Conservation (phyloP, 2,113 vertebrate genomes). For the Ceyx melanurus region DNA sequence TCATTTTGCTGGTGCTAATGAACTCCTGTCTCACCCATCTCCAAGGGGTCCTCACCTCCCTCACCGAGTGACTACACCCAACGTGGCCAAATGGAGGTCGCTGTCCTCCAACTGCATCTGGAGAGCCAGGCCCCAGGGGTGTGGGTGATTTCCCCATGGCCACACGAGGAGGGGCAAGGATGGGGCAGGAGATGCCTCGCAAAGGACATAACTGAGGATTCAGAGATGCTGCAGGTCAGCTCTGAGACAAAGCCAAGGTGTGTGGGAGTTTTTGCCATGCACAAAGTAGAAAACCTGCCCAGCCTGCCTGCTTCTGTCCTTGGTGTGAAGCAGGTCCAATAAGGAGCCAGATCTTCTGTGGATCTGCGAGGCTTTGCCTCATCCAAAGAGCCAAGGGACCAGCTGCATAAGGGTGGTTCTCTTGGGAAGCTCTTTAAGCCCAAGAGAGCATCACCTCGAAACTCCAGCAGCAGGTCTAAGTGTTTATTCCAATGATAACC, state of each 20-base stretch:
- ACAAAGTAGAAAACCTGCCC: not conserved
- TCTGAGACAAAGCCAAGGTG: not conserved
- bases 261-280: not conserved
- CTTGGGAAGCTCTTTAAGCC: not conserved
- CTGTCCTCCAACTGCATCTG: not conserved
- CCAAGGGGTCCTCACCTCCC: not conserved
- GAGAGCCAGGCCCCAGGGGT: not conserved
- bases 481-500: not conserved
- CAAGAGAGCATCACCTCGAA: not conserved
- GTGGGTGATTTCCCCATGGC: not conserved
- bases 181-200: not conserved
- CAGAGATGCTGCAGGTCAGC: not conserved
- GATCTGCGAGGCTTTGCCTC: not conserved
- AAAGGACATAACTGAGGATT: fast-evolving
- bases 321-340: not conserved
- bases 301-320: not conserved
- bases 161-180: not conserved
- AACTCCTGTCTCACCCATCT: not conserved
- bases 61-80: not conserved
- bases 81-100: fast-evolving
- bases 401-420: not conserved
- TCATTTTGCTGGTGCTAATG: too few relatives aligned
- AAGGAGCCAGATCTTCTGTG: not conserved
- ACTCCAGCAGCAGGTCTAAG: not conserved
- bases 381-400: not conserved